Conservation (phyloP, 2,797 vertebrate genomes). For the Siniperca obscura region DNA sequence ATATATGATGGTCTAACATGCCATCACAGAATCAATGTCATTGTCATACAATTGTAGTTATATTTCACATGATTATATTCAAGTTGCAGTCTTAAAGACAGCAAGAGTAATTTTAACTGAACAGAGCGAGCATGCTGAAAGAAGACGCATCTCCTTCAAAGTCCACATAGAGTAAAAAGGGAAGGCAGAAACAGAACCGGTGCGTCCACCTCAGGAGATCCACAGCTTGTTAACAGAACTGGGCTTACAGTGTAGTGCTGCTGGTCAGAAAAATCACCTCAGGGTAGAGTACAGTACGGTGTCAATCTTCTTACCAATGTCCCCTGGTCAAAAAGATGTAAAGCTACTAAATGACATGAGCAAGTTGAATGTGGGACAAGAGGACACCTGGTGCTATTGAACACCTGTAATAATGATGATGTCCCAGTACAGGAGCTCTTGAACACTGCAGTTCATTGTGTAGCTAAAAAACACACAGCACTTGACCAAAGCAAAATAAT, state of each 20-base stretch:
- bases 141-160: conserved; percentile 68
- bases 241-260: conserved; percentile 56
- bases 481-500: conserved; percentile 38
- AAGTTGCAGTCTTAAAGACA: conserved; percentile 34
- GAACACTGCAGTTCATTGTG: conserved; percentile 46
- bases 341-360: conserved; percentile 51
- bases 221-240: conserved; percentile 66
- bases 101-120: conserved; percentile 50
- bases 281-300: conserved; percentile 37
- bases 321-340: conserved; percentile 45
- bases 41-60: conserved; percentile 19
- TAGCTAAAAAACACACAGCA: conserved; percentile 51
- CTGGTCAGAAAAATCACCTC: conserved; percentile 56
- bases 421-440: conserved; percentile 45
- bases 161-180: conserved; percentile 53
- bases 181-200: conserved; percentile 68
- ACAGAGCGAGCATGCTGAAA: conserved; percentile 71
- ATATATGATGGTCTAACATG: conserved; percentile 14
- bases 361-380: conserved; percentile 53
- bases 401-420: conserved; percentile 51
- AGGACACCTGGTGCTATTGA: conserved; percentile 52
- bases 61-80: conserved; percentile 28
- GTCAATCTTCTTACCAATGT: conserved; percentile 63
- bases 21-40: conserved; percentile 24
- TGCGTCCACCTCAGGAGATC: conserved; percentile 68